Conservation (phyloP, 2,797 vertebrate genomes). For the Clarias platycephalus region DNA sequence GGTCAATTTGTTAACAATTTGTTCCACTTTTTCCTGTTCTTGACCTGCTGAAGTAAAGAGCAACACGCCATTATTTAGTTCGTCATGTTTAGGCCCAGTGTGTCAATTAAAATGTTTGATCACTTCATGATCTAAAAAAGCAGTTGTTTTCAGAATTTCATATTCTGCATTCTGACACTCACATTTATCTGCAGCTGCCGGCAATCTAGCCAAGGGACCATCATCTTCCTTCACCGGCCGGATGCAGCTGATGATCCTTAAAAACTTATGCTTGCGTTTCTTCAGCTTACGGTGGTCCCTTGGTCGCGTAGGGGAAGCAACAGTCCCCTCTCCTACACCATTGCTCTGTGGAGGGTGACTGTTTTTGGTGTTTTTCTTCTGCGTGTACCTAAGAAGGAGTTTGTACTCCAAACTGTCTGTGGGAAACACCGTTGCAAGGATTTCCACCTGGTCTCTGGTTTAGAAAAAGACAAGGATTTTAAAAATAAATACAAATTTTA, state of each 20-base stretch:
- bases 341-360: background rate
- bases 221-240: background rate
- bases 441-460: slow-evolving; percentile 49
- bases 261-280: background rate
- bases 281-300: background rate
- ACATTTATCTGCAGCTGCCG: background rate
- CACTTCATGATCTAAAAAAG: background rate
- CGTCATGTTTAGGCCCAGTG: background rate
- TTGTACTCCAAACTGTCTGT: slow-evolving; percentile 69
- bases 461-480: background rate
- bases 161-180: slow-evolving; percentile 5
- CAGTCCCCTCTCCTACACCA: background rate
- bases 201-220: rapidly evolving
- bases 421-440: background rate
- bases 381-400: slow-evolving; percentile 74
- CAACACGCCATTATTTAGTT: background rate
- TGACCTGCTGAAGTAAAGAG: background rate
- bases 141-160: too few species aligned
- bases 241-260: slow-evolving; percentile 43
- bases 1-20: slow-evolving; percentile 44
- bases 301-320: rapidly evolving
- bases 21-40: slow-evolving; percentile 6
- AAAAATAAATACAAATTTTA: too few species aligned
- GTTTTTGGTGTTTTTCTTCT: slow-evolving; percentile 57
- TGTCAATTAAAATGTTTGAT: background rate